Evolutionary conservation across 2,888 invertebrate species (phyloP), one percentile per base, ranked within the genome.

Genomic region (Merodon equestris): DNA sequence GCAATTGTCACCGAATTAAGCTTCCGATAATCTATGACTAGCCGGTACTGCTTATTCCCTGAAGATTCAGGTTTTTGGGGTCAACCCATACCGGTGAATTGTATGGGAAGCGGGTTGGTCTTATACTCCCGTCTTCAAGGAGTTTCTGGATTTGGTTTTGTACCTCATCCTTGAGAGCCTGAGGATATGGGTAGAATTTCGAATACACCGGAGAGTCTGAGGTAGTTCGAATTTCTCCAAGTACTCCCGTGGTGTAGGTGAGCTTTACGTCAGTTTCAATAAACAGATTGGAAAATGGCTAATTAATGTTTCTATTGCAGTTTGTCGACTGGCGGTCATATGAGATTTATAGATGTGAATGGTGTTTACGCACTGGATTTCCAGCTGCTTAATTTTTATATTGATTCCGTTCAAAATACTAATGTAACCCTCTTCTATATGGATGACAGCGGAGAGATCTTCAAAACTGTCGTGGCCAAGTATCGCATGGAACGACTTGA

Each of bases 171-270:
- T 67, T 74, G 1, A 67, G 19, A 7, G 48, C 15, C n/a, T 38
- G 19, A n/a, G 73, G 66, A 27, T 64, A 66, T 1, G 60, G 66
- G n/a, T 66, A 73, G n/a, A n/a, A 73, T 54, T 60, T 66, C 4
- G 54, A 27, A 15, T 73, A 66, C 0, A 73, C 54, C 1, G 64
- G 72, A 1, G 42, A 36, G 17, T 45, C 18, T 9, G 40, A 34
- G 1, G 19, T 53, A 0, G 63, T 72, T 1, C 63, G 14, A 12
- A 61, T 71, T 57, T 48, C 42, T 9, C 57, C 63, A 5, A 14
- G 9, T 1, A 71, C 57, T 14, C 10, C 48, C 27, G 71, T 71
- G 17, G 54, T 61, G 44, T 38, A 72, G 50, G 36, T 27, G 13
- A 72, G 34, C 1, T 44, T 54, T 45, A 14, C 17, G 9, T 34